Conservation (phyloP, 2,797 vertebrate genomes). For the Trematomus bernacchii region DNA sequence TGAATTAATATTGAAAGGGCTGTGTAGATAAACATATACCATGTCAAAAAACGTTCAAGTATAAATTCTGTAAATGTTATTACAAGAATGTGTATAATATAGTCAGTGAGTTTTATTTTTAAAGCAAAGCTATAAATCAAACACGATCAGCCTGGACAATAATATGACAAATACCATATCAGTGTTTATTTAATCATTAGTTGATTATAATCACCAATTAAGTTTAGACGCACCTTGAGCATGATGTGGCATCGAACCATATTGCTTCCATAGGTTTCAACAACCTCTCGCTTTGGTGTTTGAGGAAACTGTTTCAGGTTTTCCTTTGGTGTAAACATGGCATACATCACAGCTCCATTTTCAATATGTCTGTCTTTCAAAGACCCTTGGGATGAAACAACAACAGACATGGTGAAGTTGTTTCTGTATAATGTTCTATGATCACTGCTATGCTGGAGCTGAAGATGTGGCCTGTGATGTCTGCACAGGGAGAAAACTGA, state of each 20-base stretch:
- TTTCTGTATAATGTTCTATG: no score
- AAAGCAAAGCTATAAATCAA: background rate
- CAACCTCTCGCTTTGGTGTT: background rate
- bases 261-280: conserved; percentile 24
- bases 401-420: background rate
- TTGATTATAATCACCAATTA: background rate
- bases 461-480: no score
- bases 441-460: no score
- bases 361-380: conserved; percentile 73
- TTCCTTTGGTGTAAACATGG: conserved; percentile 71
- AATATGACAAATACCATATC: no score
- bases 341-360: conserved; percentile 67
- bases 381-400: conserved; percentile 57
- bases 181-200: fast-evolving
- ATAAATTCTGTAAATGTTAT: no score
- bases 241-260: conserved; percentile 72
- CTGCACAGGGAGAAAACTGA: no score
- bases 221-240: conserved; percentile 60
- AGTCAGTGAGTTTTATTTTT: background rate
- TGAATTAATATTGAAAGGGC: no score
- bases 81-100: no score
- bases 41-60: no score
- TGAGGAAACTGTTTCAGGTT: conserved; percentile 51
- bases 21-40: no score
- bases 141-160: no score